Base-by-base conservation (phyloP, 1,140 invertebrate species). In the Tribolium madens region DNA sequence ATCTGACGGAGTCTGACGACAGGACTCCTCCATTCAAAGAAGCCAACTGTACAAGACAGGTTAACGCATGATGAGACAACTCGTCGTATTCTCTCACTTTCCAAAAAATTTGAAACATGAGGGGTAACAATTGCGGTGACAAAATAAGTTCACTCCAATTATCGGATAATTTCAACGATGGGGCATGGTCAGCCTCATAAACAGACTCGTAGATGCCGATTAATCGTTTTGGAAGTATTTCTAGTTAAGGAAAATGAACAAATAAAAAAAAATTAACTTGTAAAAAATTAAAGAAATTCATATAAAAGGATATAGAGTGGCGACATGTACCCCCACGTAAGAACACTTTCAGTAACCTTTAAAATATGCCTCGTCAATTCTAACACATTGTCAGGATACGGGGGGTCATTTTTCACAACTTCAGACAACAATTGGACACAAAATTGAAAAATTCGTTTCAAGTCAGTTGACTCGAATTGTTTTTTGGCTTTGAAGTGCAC, bases 41-140 rank as follows among this genome's bases (percentile, higher is more conserved):
- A 0, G 92, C 91, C 33, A 97, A 87, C 84, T 97, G 95, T 7
- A 93, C 91, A 15, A 97, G 87, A 87, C 95, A 96, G 73, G 90
- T 93, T 13, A 96, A 84, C 6, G 93, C 92, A 79, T 93, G 91
- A 85, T 94, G 92, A 36, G 91, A 89, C 78, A 96, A 87, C 47
- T 93, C 90, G 7, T 91, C 91, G 83, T 93, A 90, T 21, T 90
- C 89, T 46, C 95, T 87, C 6, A 96, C 91, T 88, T 95, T 93
- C 89, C 92, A 92, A 85, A 96, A 94, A 64, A 96, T 87, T 87
- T 94, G 91, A 84, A 96, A 96, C 86, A 96, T 94, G 31, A 96
- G 83, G 46, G 93, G 88, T 64, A 95, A 84, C 6, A 96, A 86
- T 74, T 89, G 88, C 17, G 92, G 90, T 83, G 95, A 90, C 48